phyloP scores from a whole-genome alignment of 2,113 vertebrate genomes.

The Chaetops frenatus region DNA sequence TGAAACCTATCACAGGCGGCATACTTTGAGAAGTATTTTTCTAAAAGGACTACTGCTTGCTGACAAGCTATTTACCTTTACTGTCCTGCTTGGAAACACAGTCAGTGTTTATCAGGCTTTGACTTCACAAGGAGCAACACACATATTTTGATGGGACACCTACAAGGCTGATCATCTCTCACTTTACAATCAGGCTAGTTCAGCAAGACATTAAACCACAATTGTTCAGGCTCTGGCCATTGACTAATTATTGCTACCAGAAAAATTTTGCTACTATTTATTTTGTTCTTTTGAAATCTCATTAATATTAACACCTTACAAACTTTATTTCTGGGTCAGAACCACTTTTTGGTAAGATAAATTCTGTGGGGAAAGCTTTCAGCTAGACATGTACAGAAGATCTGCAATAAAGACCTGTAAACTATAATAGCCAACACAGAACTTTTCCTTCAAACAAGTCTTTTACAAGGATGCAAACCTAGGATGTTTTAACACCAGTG shows the following conservation, averaged over 20 bases:
- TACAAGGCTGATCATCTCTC: accelerated
- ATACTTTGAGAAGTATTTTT: not conserved
- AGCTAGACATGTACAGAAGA: not conserved
- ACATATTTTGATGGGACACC: not conserved
- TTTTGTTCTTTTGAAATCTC: not conserved
- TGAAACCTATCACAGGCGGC: not conserved
- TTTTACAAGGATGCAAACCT: not conserved
- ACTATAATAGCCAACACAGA: accelerated
- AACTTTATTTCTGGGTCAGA: not conserved
- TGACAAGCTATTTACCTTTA: not conserved
- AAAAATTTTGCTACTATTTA: not conserved
- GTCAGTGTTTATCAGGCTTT: not conserved
- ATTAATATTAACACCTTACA: not conserved
- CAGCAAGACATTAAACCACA: accelerated
- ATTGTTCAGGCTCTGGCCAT: accelerated
- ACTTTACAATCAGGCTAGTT: not conserved
- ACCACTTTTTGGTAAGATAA: not conserved
- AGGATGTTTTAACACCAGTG: not conserved
- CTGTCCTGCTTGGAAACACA: not conserved
- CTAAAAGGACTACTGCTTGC: not conserved
- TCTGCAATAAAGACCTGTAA: not conserved
- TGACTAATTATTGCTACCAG: not conserved
- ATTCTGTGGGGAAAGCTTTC: not conserved
- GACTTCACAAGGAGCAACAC: not conserved
- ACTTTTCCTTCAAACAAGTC: not conserved